A percentile compares a stretch with the other conserved stretches of the same genome.
These are phyloP conservation scores for Nomada fabriciana DNA, from an alignment of 2,888 invertebrate species.

Conservation along the genomic window DNA sequence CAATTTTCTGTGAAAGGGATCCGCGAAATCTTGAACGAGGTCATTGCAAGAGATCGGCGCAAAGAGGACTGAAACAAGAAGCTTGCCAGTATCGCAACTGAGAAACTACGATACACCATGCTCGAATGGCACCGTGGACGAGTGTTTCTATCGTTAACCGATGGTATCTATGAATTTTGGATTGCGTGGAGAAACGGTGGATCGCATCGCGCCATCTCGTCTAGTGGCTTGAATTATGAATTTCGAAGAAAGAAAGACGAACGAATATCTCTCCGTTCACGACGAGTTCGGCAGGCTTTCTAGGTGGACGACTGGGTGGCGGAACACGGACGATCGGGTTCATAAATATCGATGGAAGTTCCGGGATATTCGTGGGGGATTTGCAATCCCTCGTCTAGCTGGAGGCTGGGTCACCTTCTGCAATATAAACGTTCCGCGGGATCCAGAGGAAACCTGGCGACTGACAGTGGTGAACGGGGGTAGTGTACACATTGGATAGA, in stretches of 20 bases:
- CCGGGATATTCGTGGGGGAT: slow-evolving; percentile 62
- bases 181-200: slow-evolving; percentile 15
- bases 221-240: slow-evolving; percentile 53
- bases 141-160: slow-evolving; percentile 19
- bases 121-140: slow-evolving; percentile 11
- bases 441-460: slow-evolving; percentile 47
- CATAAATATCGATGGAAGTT: slow-evolving; percentile 60
- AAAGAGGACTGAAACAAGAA: background rate
- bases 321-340: slow-evolving; percentile 43
- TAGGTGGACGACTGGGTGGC: background rate
- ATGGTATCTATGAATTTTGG: slow-evolving; percentile 46
- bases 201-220: background rate
- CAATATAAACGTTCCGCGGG: slow-evolving; percentile 65
- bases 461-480: slow-evolving; percentile 60
- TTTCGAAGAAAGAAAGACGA: slow-evolving; percentile 53
- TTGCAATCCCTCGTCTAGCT: slow-evolving; percentile 50
- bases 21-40: background rate
- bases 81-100: background rate
- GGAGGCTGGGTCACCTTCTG: slow-evolving; percentile 54
- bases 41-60: background rate
- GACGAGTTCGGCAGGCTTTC: slow-evolving; percentile 40
- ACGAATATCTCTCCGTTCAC: slow-evolving; percentile 34
- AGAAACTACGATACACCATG: slow-evolving; percentile 20
- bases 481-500: slow-evolving; percentile 44
- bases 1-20: background rate